A percentile compares a stretch with the other conserved stretches of the same genome.
Conservation (phyloP, 2,888 invertebrate species). For the Zygogramma bicolorata region DNA sequence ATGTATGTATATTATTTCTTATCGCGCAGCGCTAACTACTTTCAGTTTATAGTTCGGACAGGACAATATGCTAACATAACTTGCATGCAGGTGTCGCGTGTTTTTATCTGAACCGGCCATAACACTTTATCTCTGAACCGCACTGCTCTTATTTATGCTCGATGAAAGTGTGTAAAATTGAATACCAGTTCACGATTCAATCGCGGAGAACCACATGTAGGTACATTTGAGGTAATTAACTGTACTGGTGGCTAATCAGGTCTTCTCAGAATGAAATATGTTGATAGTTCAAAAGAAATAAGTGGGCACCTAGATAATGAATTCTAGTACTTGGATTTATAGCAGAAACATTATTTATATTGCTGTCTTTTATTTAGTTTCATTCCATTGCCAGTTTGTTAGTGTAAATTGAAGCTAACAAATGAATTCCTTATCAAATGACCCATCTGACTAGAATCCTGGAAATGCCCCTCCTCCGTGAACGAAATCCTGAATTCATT, state of each 20-base stretch:
- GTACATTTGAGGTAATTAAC: neutral
- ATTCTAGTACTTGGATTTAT: too few species aligned
- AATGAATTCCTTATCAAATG: too few species aligned
- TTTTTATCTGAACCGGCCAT: constrained; percentile 24
- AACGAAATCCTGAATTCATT: too few species aligned
- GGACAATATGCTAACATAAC: constrained; percentile 35
- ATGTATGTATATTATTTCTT: constrained; percentile 30
- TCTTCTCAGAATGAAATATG: neutral
- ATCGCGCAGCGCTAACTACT: constrained; percentile 26
- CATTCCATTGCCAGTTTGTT: too few species aligned
- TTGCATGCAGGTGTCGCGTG: constrained; percentile 32
- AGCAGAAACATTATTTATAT: too few species aligned
- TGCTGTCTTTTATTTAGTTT: too few species aligned
- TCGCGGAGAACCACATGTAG: neutral
- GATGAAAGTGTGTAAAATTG: constrained; percentile 65
- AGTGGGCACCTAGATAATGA: too few species aligned
- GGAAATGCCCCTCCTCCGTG: too few species aligned
- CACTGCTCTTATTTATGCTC: neutral
- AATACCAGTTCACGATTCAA: constrained; percentile 4
- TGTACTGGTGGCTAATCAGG: neutral
- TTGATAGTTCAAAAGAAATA: too few species aligned
- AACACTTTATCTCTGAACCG: constrained; percentile 29
- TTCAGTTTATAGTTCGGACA: constrained; percentile 30
- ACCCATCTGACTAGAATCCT: too few species aligned
- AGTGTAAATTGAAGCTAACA: too few species aligned